phyloP scores from a whole-genome alignment of 2,888 invertebrate genomes.

The Acronicta leporina region DNA sequence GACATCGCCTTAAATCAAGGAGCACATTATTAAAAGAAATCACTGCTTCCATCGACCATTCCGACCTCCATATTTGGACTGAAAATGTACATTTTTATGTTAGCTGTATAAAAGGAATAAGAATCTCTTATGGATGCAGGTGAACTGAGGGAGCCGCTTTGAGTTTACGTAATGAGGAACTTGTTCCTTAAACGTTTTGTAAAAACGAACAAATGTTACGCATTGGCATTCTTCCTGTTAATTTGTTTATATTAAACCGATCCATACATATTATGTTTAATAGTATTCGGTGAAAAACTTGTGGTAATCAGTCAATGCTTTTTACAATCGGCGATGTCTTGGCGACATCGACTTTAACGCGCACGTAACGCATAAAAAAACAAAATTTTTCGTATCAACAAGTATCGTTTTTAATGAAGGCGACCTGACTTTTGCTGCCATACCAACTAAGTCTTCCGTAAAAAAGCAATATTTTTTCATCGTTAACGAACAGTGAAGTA shows the following conservation, averaged over 20 bases:
- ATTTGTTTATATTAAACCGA: constrained; percentile 56
- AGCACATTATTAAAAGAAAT: constrained; percentile 84
- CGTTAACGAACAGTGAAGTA: constrained; percentile 9
- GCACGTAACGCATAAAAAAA: constrained; percentile 12
- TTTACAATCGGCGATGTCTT: constrained; percentile 28
- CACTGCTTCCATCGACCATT: constrained; percentile 75
- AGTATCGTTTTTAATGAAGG: constrained; percentile 10
- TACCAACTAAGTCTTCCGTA: neutral
- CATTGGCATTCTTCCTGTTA: constrained; percentile 42
- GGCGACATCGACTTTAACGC: constrained; percentile 46
- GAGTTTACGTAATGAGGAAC: constrained; percentile 65
- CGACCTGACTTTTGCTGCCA: constrained; percentile 10
- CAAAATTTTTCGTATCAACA: constrained; percentile 6
- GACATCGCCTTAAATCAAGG: constrained; percentile 77
- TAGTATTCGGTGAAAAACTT: constrained; percentile 36
- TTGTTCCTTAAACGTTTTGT: constrained; percentile 49
- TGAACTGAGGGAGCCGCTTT: constrained; percentile 61
- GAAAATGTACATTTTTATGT: constrained; percentile 78
- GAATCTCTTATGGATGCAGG: constrained; percentile 73
- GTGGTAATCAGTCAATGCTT: constrained; percentile 34
- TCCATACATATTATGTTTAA: constrained; percentile 22
- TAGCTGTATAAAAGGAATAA: constrained; percentile 73
- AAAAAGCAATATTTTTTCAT: constrained; percentile 8
- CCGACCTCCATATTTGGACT: constrained; percentile 76
- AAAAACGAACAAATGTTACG: constrained; percentile 51